Base-by-base conservation (phyloP, 2,113 vertebrate species). In the Panthera tigris region DNA sequence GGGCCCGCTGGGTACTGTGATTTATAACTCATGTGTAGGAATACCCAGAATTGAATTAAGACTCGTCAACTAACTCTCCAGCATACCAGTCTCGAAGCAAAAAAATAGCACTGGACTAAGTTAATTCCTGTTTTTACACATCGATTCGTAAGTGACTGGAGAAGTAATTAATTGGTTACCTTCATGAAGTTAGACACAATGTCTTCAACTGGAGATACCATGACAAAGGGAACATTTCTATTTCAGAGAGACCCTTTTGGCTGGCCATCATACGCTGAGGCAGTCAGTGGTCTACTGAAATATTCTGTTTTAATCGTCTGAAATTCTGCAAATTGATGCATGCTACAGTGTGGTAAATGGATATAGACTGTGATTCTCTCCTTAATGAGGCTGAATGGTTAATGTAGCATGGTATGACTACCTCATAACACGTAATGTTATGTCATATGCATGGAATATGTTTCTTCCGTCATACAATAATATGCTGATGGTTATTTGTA, bases 321-420 rank as follows among this genome's bases (percentile, higher is more conserved):
- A 66, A 76, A 6, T 45, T 5, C n/a, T 55, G 18, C 41, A 74
- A 21, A 65, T 55, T 63, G 29, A 55, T 55, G 29, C 31, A 23
- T 1, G 16, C 31, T 4, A 9, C 25, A 45, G 65, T 50, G 55
- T 0, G 10, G 16, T 5, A 27, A 61, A 1, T 5, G 3, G 2
- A 87, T 4, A 65, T 33, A 66, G 79, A 19, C 55, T 31, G 36
- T 61, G 39, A 48, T 74, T 50, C 7, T 36, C 5, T 25, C 52
- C 61, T 65, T n/a, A 36, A 3, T 33, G 33, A 45, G 4, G 50
- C 48, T 52, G 57, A 80, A 23, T 45, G 41, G 3, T 36, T 19
- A 18, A 45, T 31, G 55, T 29, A 81, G 68, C 36, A 4, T 48
- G 15, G 2, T 33, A 4, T 4, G 11, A 39, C 3, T 41, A 23